phyloP scores from a whole-genome alignment of 2,888 invertebrate genomes.

The Ectemnius lituratus region DNA sequence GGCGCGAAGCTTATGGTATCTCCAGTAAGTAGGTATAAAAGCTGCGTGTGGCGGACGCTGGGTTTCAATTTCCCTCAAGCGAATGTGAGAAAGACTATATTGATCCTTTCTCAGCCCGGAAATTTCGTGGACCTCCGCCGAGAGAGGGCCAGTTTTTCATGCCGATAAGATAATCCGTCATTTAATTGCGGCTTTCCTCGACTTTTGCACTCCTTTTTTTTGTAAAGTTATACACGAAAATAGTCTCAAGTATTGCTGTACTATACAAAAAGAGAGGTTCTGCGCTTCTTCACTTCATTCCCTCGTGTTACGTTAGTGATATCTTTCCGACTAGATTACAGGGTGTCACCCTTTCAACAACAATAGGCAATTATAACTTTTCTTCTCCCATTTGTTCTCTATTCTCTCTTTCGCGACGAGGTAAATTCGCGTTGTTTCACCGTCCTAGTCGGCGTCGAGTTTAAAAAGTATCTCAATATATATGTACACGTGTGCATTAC shows the following conservation, averaged over 20 bases:
- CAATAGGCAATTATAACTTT: slow-evolving; percentile 11
- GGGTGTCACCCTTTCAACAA: slow-evolving; percentile 32
- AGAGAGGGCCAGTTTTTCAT: not conserved
- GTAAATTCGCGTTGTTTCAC: too few relatives aligned
- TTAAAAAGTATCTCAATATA: slow-evolving; percentile 10
- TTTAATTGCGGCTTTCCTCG: too few relatives aligned
- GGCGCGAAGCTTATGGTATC: not conserved
- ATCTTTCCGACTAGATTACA: slow-evolving; percentile 48
- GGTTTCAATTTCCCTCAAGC: too few relatives aligned
- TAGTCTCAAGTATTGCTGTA: slow-evolving; percentile 25
- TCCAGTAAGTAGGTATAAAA: not conserved
- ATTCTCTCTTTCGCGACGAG: not conserved
- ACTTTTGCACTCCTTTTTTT: not conserved
- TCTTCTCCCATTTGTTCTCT: slow-evolving; percentile 1
- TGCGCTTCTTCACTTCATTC: not conserved
- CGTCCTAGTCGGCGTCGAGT: too few relatives aligned
- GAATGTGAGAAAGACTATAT: too few relatives aligned
- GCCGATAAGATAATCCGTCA: too few relatives aligned
- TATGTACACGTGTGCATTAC: slow-evolving; percentile 15
- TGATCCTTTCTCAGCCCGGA: not conserved
- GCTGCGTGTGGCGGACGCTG: not conserved
- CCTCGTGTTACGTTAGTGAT: slow-evolving; percentile 15
- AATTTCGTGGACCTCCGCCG: not conserved
- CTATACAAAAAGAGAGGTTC: slow-evolving; percentile 36
- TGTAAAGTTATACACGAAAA: slow-evolving; percentile 12